phyloP scores from a whole-genome alignment of 2,797 vertebrate species.

The Prionace glauca region DNA sequence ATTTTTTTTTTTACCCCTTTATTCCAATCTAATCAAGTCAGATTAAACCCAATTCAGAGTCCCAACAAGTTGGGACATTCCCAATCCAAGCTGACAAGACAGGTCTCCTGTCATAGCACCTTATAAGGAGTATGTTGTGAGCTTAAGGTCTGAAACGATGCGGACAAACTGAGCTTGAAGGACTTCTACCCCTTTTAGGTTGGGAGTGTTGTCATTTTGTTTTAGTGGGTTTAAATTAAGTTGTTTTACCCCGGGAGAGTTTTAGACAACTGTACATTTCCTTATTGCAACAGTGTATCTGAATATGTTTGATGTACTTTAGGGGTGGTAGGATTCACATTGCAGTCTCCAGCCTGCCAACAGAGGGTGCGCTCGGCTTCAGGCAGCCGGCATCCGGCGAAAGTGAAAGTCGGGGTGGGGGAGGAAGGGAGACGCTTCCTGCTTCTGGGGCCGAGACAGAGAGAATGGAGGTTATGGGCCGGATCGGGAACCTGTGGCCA shows the following conservation, averaged over 20 bases:
- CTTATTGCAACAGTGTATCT: neutral
- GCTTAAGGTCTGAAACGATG: neutral
- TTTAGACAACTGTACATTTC: neutral
- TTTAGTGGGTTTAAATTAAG: neutral
- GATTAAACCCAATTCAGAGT: too few relatives aligned
- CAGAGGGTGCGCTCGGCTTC: neutral
- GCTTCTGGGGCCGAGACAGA: neutral
- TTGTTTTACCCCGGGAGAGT: neutral
- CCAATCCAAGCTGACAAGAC: too few relatives aligned
- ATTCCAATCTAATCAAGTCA: too few relatives aligned
- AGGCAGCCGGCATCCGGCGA: neutral
- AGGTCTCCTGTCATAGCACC: too few relatives aligned
- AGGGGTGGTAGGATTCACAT: neutral
- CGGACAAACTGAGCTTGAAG: neutral
- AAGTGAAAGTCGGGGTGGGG: neutral
- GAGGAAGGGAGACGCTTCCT: neutral
- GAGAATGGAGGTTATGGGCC: neutral
- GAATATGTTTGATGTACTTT: neutral
- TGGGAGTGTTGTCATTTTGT: neutral
- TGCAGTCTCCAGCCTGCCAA: neutral
- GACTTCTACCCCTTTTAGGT: neutral
- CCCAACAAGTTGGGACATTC: too few relatives aligned
- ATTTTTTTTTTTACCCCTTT: too few relatives aligned
- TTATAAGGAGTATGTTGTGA: neutral
- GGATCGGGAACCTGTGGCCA: neutral